Evolutionary conservation across 2,797 vertebrate genomes (phyloP).

Genomic region (Microctenopoma lineatum): DNA sequence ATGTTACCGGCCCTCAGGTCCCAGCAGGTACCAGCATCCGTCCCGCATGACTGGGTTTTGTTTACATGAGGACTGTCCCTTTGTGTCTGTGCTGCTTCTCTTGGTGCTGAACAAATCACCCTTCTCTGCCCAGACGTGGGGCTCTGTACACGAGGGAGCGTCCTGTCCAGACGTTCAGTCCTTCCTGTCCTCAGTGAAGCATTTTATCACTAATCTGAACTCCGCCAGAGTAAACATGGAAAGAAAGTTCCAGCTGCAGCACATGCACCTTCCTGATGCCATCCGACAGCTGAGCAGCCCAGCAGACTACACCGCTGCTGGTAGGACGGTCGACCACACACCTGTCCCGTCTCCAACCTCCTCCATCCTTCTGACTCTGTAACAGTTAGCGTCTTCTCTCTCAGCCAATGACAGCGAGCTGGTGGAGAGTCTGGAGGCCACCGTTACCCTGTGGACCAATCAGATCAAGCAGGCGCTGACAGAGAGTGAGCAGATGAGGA

Average conservation of each 20-base stretch:
- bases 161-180: slow-evolving; percentile 78
- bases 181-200: slow-evolving; percentile 83
- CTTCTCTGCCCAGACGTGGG: slow-evolving; percentile 78
- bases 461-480: slow-evolving; percentile 86
- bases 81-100: too few species aligned
- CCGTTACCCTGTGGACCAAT: slow-evolving; percentile 79
- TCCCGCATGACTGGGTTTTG: too few species aligned
- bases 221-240: slow-evolving; percentile 82
- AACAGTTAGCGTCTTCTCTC: not conserved
- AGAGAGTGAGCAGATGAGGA: slow-evolving; percentile 87
- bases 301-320: slow-evolving; percentile 82
- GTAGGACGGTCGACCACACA: slow-evolving; percentile 49
- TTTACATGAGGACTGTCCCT: too few species aligned
- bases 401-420: slow-evolving; percentile 83
- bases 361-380: too few species aligned
- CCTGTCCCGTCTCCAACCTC: not conserved
- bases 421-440: slow-evolving; percentile 82
- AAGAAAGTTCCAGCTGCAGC: slow-evolving; percentile 80
- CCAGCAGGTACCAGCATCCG: slow-evolving; percentile 80
- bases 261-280: slow-evolving; percentile 38
- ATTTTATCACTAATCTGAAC: slow-evolving; percentile 78
- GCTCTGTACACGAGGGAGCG: slow-evolving; percentile 76
- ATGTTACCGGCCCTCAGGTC: slow-evolving; percentile 83
- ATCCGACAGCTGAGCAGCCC: slow-evolving; percentile 75
- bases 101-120: too few species aligned